Base-by-base conservation (phyloP, 30 jellyfish, hydroid and myxozoan species). In the Chrysaora quinquecirrha region DNA sequence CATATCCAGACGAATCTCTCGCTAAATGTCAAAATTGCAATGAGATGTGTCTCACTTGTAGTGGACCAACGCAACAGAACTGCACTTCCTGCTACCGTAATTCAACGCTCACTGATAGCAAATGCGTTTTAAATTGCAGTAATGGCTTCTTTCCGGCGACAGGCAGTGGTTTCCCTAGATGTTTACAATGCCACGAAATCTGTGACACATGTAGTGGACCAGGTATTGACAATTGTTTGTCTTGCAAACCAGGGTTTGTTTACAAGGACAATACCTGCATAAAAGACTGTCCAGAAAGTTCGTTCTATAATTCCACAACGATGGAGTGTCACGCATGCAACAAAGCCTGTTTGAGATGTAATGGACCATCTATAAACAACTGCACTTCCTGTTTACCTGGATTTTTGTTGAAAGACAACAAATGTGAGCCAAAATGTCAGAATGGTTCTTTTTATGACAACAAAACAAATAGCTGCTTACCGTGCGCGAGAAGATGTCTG, bases 171-270 rank as follows among this genome's bases (percentile, higher is more conserved):
- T 34, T 56, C 18, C 50, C n/a, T 19, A 70, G 75, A 0, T 90
- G 97, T 66, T 31, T 67, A 6, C 52, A 72, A 60, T 90, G 97
- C 67, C 85, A 73, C 71, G 76, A 68, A 1, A 30, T 27, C 10
- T 90, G 97, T 68, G 35, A 9, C 43, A 74, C 94, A 2, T 90
- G 97, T 54, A 31, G 21, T 56, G 95, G 91, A 18, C 91, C 96
- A 31, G 50, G 71, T 19, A 24, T 32, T 0, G 23, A 70, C 33
- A 73, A 86, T 20, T 93, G 98, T 35, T 64, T 79, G 18, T 87
- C 95, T 0, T 93, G 98, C 29, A 71, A 48, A 0, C 58, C 67
- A 10, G 85, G 81, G 64, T 63, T 65, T 23, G 27, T 22, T 3
- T 71, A 86, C 70, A 38, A 32, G 27, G 63, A 81, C 43, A 48